Evolutionary conservation across 1,140 invertebrate species (phyloP).

Genomic region (Ceratina calcarata): DNA sequence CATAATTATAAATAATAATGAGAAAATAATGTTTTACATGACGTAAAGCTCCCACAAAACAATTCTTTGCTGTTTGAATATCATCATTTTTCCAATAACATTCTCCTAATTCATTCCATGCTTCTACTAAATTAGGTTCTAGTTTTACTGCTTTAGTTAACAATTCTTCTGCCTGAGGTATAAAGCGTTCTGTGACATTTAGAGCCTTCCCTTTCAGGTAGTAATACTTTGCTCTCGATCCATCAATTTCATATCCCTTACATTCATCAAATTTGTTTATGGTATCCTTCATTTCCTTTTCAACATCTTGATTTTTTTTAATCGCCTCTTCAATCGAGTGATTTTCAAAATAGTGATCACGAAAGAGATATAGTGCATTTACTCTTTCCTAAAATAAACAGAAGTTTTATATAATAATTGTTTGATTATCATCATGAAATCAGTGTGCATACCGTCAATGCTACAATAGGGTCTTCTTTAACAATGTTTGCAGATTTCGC

Average conservation of each 20-base stretch:
- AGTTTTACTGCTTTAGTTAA: slow-evolving; percentile 92
- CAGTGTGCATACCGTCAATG: slow-evolving; percentile 70
- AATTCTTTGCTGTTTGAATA: slow-evolving; percentile 90
- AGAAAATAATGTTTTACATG: slow-evolving; percentile 83
- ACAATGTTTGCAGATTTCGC: slow-evolving; percentile 73
- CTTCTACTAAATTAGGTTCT: slow-evolving; percentile 89
- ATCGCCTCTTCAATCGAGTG: slow-evolving; percentile 85
- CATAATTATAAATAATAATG: slow-evolving; percentile 22
- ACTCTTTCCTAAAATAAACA: slow-evolving; percentile 83
- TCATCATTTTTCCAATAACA: slow-evolving; percentile 94
- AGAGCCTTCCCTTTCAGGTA: slow-evolving; percentile 89
- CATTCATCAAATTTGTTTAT: slow-evolving; percentile 84
- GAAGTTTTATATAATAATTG: neutral
- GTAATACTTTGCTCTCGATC: slow-evolving; percentile 85
- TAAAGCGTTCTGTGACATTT: slow-evolving; percentile 87
- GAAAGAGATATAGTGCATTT: slow-evolving; percentile 85
- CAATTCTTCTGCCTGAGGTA: slow-evolving; percentile 86
- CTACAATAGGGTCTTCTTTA: slow-evolving; percentile 78
- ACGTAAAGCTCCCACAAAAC: slow-evolving; percentile 90
- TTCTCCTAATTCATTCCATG: slow-evolving; percentile 95
- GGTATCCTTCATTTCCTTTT: slow-evolving; percentile 84
- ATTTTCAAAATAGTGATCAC: slow-evolving; percentile 90
- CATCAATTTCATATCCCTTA: slow-evolving; percentile 84
- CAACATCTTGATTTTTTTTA: slow-evolving; percentile 84
- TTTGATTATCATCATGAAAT: neutral